These are phyloP conservation scores for Asarcornis scutulata DNA, from an alignment of 2,113 vertebrate species.

Conservation along the genomic window DNA sequence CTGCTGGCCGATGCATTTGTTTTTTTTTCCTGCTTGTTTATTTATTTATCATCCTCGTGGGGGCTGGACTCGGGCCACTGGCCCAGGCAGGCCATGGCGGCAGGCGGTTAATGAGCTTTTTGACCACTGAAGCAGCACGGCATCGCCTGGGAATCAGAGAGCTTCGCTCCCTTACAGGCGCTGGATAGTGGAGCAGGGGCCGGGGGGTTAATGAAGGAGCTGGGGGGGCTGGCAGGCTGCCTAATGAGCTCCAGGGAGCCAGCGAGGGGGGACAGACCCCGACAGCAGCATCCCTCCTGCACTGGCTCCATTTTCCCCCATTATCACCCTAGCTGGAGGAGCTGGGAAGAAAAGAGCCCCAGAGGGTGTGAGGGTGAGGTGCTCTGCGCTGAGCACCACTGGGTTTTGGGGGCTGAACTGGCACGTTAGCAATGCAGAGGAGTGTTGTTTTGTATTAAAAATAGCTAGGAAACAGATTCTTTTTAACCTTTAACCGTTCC, in stretches of 20 bases:
- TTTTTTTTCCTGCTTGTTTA: slow-evolving; percentile 35
- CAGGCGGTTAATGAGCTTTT: slow-evolving; percentile 56
- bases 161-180: neutral
- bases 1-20: neutral
- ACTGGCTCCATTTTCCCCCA: neutral
- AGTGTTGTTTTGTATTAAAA: slow-evolving; percentile 2
- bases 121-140: slow-evolving; percentile 56
- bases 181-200: neutral
- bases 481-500: slow-evolving; percentile 64
- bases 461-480: slow-evolving; percentile 66
- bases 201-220: slow-evolving; percentile 49
- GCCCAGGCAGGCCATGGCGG: neutral
- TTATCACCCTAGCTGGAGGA: neutral
- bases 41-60: slow-evolving; percentile 32
- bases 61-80: neutral
- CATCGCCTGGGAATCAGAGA: slow-evolving; percentile 52
- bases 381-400: neutral
- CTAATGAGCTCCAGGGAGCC: neutral
- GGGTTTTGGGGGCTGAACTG: neutral
- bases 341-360: neutral
- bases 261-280: neutral
- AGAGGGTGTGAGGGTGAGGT: neutral
- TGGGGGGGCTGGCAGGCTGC: neutral
- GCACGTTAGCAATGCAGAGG: neutral
- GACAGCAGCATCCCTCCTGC: neutral